Conservation (phyloP, 2,113 vertebrate species). For the Glaucidium brasilianum region DNA sequence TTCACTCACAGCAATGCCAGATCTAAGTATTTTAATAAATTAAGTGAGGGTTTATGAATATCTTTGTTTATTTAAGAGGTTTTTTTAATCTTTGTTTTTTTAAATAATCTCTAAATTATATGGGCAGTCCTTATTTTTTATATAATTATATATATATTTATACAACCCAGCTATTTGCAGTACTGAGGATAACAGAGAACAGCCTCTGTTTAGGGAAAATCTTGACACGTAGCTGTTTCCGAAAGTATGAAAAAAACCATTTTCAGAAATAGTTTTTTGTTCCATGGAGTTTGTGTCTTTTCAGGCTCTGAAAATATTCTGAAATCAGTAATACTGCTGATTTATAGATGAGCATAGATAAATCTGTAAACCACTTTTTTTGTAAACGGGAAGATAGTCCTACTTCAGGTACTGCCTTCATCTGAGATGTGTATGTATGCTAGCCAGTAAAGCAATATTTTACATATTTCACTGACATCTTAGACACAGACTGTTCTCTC, state of each 20-base stretch:
- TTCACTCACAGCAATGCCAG: background rate
- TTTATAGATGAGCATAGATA: background rate
- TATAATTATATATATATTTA: background rate
- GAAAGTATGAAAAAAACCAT: background rate
- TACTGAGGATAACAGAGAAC: background rate
- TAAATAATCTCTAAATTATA: background rate
- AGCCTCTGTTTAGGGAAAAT: background rate
- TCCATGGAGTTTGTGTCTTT: background rate
- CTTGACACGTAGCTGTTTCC: background rate
- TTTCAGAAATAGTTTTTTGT: background rate
- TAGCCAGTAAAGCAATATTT: background rate
- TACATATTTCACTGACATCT: background rate
- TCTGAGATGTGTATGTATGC: background rate
- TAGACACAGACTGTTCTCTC: background rate
- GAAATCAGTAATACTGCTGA: background rate
- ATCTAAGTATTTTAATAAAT: background rate
- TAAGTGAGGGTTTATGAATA: background rate
- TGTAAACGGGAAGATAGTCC: background rate
- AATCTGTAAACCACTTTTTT: background rate
- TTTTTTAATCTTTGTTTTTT: background rate
- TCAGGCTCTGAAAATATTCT: background rate
- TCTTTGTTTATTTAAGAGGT: background rate
- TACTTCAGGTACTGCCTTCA: background rate
- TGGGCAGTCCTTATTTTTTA: background rate
- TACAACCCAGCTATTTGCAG: background rate